Percentiles rank a stretch among this genome's conserved stretches.
phyloP scores from a whole-genome alignment of 2,888 invertebrate genomes.

The Chymomyza fuscimana region DNA sequence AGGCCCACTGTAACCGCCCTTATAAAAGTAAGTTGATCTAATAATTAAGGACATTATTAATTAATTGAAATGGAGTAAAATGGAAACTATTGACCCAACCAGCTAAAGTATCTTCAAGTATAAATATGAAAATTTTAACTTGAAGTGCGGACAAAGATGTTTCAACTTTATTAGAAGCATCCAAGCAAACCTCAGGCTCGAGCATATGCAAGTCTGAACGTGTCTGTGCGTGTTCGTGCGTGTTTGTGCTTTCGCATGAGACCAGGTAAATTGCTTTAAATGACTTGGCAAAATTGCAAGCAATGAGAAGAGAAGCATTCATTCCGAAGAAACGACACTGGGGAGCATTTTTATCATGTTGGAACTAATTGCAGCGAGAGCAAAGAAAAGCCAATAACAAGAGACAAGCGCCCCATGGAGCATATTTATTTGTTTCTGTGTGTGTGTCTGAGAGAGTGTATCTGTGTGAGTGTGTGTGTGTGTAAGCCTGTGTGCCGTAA shows the following conservation, averaged over 20 bases:
- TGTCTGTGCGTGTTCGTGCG: constrained; percentile 6
- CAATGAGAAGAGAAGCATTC: constrained; percentile 19
- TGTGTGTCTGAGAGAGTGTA: not conserved
- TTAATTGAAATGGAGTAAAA: constrained; percentile 32
- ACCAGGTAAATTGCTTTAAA: constrained; percentile 59
- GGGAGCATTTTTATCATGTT: constrained; percentile 66
- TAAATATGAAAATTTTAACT: not conserved
- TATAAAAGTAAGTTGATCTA: not conserved
- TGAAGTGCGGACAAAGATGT: constrained; percentile 14
- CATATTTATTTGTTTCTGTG: constrained; percentile 8
- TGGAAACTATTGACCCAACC: not conserved
- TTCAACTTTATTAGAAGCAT: constrained; percentile 40
- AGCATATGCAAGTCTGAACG: too few species aligned
- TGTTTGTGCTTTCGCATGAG: constrained; percentile 26
- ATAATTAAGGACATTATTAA: constrained; percentile 50
- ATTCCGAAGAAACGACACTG: constrained; percentile 18
- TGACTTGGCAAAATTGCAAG: constrained; percentile 55
- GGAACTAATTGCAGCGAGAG: constrained; percentile 60
- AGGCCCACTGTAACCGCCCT: not conserved
- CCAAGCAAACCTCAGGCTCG: not conserved
- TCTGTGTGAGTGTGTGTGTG: constrained; percentile 5
- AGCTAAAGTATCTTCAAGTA: not conserved
- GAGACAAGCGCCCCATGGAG: not conserved
- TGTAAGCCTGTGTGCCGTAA: constrained; percentile 42
- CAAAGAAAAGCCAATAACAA: constrained; percentile 11